Evolutionary conservation across 2,797 vertebrate genomes (phyloP).

Genomic region (Gymnoscopelus braueri): DNA sequence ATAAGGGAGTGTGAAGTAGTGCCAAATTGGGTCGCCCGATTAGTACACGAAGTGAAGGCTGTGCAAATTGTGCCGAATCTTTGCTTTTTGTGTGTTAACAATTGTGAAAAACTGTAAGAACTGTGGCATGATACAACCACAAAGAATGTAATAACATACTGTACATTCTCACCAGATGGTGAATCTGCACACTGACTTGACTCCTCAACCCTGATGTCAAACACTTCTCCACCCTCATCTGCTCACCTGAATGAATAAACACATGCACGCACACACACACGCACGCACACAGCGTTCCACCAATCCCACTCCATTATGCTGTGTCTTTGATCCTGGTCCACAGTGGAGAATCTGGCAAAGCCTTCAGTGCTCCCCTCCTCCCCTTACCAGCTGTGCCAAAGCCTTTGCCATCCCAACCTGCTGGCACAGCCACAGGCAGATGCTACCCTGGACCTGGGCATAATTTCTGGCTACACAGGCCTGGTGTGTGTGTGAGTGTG

Average conservation of each 20-base stretch:
- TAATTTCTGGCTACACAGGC: slow-evolving; percentile 57
- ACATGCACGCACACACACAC: slow-evolving; percentile 23
- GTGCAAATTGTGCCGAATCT: too few relatives aligned
- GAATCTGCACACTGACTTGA: slow-evolving; percentile 38
- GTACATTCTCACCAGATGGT: slow-evolving; percentile 26
- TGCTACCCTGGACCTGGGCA: slow-evolving; percentile 49
- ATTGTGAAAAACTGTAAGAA: too few relatives aligned
- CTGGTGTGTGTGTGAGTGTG: slow-evolving; percentile 15
- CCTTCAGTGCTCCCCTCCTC: slow-evolving; percentile 45
- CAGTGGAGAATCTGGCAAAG: slow-evolving; percentile 53
- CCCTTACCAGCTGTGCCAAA: slow-evolving; percentile 59
- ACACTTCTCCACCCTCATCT: slow-evolving; percentile 41
- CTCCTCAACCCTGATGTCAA: slow-evolving; percentile 31
- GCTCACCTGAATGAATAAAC: slow-evolving; percentile 42
- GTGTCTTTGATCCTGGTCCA: slow-evolving; percentile 69
- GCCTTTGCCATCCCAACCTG: slow-evolving; percentile 50
- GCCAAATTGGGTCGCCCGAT: too few relatives aligned
- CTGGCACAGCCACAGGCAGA: slow-evolving; percentile 45
- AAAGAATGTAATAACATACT: too few relatives aligned
- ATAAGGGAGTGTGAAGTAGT: too few relatives aligned
- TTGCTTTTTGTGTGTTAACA: too few relatives aligned
- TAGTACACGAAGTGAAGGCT: too few relatives aligned
- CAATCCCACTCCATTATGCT: slow-evolving; percentile 63
- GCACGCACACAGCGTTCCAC: slow-evolving; percentile 21
- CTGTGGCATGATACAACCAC: too few relatives aligned